Evolutionary conservation across 2,888 invertebrate species (phyloP).

Genomic region (Hydroisotoma schaefferi): DNA sequence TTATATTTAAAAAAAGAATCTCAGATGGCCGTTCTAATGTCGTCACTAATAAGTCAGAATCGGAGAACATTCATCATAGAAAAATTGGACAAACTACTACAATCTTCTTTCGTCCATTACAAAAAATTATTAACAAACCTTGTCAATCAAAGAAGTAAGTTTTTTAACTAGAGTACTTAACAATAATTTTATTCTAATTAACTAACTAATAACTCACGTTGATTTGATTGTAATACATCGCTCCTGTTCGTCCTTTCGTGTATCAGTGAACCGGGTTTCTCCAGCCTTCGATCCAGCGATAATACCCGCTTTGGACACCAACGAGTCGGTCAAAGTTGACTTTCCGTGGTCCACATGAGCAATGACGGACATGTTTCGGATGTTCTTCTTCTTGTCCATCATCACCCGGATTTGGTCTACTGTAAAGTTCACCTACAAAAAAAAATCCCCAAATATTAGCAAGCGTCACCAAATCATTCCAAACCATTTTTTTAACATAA

Average conservation of each 20-base stretch:
- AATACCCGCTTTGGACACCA: constrained; percentile 99
- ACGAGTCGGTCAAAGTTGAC: constrained; percentile 97
- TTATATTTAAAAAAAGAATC: constrained; percentile 7
- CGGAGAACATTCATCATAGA: constrained; percentile 48
- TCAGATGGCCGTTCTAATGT: constrained; percentile 48
- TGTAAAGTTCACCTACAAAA: constrained; percentile 95
- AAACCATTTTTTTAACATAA: too few species aligned
- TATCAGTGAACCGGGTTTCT: constrained; percentile 98
- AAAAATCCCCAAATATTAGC: background rate
- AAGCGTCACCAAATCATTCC: background rate
- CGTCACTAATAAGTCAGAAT: constrained; percentile 44
- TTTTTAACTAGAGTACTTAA: background rate
- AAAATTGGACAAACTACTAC: background rate
- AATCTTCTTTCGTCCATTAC: background rate
- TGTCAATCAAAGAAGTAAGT: background rate
- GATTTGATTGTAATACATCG: constrained; percentile 99
- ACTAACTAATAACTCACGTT: constrained; percentile 67
- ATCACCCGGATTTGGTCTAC: constrained; percentile 99
- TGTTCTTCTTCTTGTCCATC: constrained; percentile 99
- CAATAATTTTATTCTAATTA: background rate
- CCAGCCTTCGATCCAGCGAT: constrained; percentile 98
- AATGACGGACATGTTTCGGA: constrained; percentile 99
- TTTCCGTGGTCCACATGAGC: constrained; percentile 99
- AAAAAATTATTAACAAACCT: constrained; percentile 1
- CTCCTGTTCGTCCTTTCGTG: constrained; percentile 99